These are phyloP conservation scores for Bugulina stolonifera DNA, from an alignment of 2,888 invertebrate species.

Conservation along the genomic window DNA sequence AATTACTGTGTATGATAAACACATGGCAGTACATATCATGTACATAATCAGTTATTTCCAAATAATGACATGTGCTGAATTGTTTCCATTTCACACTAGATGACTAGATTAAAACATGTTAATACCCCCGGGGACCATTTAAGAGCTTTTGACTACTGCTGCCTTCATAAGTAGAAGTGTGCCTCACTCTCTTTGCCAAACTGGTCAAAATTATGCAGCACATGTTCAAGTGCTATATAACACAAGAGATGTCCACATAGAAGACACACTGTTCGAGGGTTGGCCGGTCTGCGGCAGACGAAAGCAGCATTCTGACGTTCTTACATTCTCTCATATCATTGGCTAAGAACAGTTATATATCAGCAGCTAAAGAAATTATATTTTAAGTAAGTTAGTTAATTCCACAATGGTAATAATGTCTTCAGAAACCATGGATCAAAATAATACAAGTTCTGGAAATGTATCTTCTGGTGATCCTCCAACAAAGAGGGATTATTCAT, in stretches of 20 bases:
- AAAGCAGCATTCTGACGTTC: neutral
- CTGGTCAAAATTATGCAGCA: slow-evolving; percentile 15
- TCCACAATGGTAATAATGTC: neutral
- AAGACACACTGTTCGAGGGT: no score
- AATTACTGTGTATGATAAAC: no score
- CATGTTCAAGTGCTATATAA: no score
- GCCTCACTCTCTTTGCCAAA: neutral
- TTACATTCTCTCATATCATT: neutral
- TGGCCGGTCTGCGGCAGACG: slow-evolving; percentile 4
- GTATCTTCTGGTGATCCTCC: neutral
- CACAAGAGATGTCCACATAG: no score
- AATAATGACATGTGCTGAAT: slow-evolving; percentile 23
- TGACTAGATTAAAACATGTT: neutral
- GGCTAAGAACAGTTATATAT: slow-evolving; percentile 2
- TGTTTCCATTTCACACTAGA: neutral
- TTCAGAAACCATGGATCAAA: slow-evolving; percentile 10
- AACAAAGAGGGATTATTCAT: neutral
- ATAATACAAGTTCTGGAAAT: slow-evolving; percentile 7
- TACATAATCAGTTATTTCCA: no score
- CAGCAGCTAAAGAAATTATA: neutral
- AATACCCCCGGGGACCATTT: slow-evolving; percentile 14
- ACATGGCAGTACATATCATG: no score
- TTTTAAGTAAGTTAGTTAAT: neutral
- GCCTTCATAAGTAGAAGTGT: slow-evolving; percentile 4
- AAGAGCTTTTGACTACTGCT: slow-evolving; percentile 25